Conservation (phyloP, 92 coral and sea anemone species). For the Chrysogorgia sp. region DNA sequence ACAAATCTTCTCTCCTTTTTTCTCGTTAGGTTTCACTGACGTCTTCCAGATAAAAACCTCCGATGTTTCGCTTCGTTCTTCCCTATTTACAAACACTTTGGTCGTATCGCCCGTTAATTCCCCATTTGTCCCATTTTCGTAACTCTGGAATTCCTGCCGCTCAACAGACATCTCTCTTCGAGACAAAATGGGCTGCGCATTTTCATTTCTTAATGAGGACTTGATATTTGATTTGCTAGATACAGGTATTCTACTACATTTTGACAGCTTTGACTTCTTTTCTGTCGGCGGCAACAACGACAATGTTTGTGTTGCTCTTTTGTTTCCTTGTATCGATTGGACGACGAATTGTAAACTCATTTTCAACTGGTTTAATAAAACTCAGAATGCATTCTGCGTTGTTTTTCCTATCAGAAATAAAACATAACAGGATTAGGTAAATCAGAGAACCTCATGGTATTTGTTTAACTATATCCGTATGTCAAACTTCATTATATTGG, state of each 20-base stretch:
- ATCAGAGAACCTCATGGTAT: too few relatives aligned
- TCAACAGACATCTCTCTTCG: neutral
- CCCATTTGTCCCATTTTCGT: neutral
- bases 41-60: neutral
- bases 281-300: neutral
- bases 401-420: neutral
- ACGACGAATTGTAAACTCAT: neutral
- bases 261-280: neutral
- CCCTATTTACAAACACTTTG: too few relatives aligned
- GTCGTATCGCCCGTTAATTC: too few relatives aligned
- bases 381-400: neutral
- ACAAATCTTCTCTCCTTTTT: too few relatives aligned
- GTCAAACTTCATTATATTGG: too few relatives aligned
- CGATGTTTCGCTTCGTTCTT: neutral
- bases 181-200: neutral
- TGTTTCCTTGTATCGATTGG: neutral
- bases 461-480: too few relatives aligned
- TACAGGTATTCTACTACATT: constrained; percentile 23
- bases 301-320: neutral
- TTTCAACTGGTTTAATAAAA: neutral
- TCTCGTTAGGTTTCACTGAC: too few relatives aligned
- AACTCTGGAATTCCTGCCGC: neutral
- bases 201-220: neutral
- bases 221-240: neutral
- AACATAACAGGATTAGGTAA: too few relatives aligned